phyloP scores from a whole-genome alignment of 2,888 invertebrate species.

The Agrotis segetum region DNA sequence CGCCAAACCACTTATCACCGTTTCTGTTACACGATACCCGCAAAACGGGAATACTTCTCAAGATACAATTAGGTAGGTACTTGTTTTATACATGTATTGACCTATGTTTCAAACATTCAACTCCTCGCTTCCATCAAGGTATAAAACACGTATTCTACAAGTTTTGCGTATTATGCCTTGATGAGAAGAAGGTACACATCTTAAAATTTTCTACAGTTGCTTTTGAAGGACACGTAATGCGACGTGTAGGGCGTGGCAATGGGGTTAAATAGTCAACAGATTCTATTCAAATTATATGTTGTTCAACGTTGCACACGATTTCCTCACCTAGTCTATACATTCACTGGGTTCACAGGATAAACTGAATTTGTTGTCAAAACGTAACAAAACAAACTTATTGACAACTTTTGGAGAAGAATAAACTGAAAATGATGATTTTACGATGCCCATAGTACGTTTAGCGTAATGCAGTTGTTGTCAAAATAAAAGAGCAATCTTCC shows the following conservation, averaged over 20 bases:
- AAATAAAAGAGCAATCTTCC: not conserved
- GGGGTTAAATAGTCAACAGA: not conserved
- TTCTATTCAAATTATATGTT: not conserved
- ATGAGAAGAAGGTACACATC: no score
- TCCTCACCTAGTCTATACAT: not conserved
- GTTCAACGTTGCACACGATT: not conserved
- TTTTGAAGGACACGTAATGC: not conserved
- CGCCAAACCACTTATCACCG: not conserved
- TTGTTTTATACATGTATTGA: no score
- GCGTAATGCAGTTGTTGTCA: constrained; percentile 17
- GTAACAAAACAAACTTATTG: no score
- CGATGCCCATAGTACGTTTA: not conserved
- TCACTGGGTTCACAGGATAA: not conserved
- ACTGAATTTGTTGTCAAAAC: not conserved
- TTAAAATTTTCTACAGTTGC: no score
- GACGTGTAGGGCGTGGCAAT: not conserved
- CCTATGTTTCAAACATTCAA: no score
- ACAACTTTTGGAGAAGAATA: not conserved
- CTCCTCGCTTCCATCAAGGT: no score
- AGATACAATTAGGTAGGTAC: no score
- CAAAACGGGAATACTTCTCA: no score
- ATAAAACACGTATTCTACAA: no score
- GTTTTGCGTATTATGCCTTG: no score
- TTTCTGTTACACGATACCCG: not conserved
- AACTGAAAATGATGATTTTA: not conserved